A percentile compares a stretch with the other conserved stretches of the same genome.
Conservation (phyloP, 2,113 vertebrate genomes). For the Dasyurus viverrinus region DNA sequence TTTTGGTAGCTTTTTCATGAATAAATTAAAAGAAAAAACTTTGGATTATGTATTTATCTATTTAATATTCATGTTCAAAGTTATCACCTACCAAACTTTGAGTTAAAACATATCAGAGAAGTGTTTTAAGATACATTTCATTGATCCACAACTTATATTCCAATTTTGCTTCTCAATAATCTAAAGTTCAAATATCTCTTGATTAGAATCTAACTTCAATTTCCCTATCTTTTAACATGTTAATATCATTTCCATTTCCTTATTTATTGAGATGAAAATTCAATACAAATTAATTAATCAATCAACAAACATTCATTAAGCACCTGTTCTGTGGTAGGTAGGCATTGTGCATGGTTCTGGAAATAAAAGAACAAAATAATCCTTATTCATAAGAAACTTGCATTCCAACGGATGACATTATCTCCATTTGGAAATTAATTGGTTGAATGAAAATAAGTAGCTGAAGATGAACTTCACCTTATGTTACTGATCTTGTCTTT, state of each 20-base stretch:
- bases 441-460: not conserved
- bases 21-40: not conserved
- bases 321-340: not conserved
- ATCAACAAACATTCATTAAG: not conserved
- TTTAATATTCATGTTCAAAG: not conserved
- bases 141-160: not conserved
- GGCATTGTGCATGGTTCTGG: not conserved
- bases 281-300: not conserved
- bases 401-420: not conserved
- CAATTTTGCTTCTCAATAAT: not conserved
- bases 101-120: not conserved
- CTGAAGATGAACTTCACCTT: not conserved
- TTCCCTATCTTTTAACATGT: not conserved
- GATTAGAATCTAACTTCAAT: not conserved
- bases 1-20: not conserved
- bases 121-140: not conserved
- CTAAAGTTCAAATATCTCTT: not conserved
- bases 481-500: not conserved
- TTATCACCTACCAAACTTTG: not conserved
- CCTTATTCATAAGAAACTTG: not conserved
- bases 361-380: not conserved
- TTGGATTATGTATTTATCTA: not conserved
- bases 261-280: not conserved
- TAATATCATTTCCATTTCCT: not conserved
- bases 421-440: not conserved